Conservation (phyloP, 2,888 invertebrate genomes). For the Timandra comae region DNA sequence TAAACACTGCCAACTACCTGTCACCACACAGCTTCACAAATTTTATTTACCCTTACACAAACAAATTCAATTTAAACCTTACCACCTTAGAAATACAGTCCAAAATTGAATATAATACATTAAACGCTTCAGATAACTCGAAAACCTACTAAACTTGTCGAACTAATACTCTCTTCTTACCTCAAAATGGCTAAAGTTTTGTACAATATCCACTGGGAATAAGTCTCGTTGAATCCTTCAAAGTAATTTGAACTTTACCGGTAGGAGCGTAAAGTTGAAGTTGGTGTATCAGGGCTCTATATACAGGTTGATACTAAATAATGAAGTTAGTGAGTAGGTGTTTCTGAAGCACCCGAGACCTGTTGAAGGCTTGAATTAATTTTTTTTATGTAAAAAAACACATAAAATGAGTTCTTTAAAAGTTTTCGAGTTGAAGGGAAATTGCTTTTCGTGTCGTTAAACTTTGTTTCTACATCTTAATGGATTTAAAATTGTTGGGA, state of each 20-base stretch:
- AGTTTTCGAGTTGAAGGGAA: conserved; percentile 4
- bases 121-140: conserved; percentile 48
- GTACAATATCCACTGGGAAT: conserved; percentile 29
- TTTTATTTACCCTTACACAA: conserved; percentile 30
- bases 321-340: conserved; percentile 46
- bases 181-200: conserved; percentile 63
- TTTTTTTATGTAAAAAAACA: conserved; percentile 21
- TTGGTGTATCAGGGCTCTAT: conserved; percentile 15
- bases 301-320: conserved; percentile 46
- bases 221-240: conserved; percentile 24
- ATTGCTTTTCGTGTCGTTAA: conserved; percentile 8
- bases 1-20: conserved; percentile 36
- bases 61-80: conserved; percentile 22
- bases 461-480: not conserved
- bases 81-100: conserved; percentile 17
- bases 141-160: conserved; percentile 63
- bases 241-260: conserved; percentile 35
- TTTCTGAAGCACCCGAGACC: conserved; percentile 45
- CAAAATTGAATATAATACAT: conserved; percentile 22
- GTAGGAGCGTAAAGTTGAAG: conserved; percentile 23
- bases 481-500: too few relatives aligned
- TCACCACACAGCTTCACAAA: conserved; percentile 36
- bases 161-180: conserved; percentile 68
- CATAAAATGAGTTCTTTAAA: conserved; percentile 21
- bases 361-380: conserved; percentile 44